Base-by-base conservation (phyloP, 2,797 vertebrate genomes). In the Bradypus variegatus region DNA sequence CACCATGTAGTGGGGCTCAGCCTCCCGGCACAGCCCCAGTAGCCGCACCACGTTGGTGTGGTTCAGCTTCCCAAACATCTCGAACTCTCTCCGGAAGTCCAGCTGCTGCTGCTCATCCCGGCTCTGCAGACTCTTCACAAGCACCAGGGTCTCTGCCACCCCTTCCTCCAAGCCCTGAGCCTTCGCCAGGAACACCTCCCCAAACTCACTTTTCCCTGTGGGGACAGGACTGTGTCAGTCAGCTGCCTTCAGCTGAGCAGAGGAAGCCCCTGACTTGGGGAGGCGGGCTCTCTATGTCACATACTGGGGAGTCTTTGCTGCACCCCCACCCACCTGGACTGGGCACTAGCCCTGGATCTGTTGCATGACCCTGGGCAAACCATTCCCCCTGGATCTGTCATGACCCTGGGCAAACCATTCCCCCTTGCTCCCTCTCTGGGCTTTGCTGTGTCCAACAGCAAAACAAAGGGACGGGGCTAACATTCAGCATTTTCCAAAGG, bases 51-150 rank as follows among this genome's bases (percentile, higher is more conserved):
- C 97, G 0, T 99, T 99, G 96, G 97, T 64, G 36, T 99, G 99
- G 96, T 97, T 98, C 94, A 99, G 98, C 96, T 99, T 99, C 95
- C 98, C 97, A 21, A 99, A 99, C 99, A 99, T 99, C 95, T 99
- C 99, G 0, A 98, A 98, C 96, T 99, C 99, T 3, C 99, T 97
- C 15, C 98, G 98, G 97, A 99, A 99, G 95, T 99, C 98, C 70
- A 98, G 96, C 96, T 99, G 99, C 7, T 98, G 97, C 96, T 98
- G 98, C 93, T 99, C 99, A 0, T 99, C 99, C 78, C 98, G 98
- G 2, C 97, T 98, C 97, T 99, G 98, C 85, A 99, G 97, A 94
- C 98, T 98, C 97, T 99, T 99, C 96, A 99, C 98, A 91, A 99
- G 96, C 76, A 99, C 99, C 97, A 99, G 98, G 0, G 97, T 97